phyloP scores from a whole-genome alignment of 2,113 vertebrate genomes.

The Brachionichthys hirsutus region DNA sequence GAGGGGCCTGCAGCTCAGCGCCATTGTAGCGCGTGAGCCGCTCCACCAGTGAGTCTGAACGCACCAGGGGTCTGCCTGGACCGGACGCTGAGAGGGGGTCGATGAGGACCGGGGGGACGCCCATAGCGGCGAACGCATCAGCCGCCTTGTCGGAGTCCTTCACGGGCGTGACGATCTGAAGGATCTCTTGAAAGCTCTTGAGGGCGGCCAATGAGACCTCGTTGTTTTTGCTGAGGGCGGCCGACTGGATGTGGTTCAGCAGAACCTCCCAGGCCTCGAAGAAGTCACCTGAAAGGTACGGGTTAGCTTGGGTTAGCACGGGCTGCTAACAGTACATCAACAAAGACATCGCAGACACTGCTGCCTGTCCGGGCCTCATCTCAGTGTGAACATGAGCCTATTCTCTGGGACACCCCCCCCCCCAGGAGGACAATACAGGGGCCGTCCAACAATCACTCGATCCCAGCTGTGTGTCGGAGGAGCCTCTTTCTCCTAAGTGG shows the following conservation, averaged over 20 bases:
- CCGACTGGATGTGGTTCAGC: conserved; percentile 97
- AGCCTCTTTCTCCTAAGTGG: background rate
- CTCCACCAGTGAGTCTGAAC: conserved; percentile 91
- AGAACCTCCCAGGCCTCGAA: conserved; percentile 97
- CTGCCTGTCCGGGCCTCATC: too few species aligned
- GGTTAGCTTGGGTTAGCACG: too few species aligned
- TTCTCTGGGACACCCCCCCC: background rate
- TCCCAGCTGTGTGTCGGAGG: conserved; percentile 1
- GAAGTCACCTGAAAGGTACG: conserved; percentile 85
- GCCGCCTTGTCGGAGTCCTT: conserved; percentile 88
- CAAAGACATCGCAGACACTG: too few species aligned
- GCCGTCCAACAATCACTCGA: background rate
- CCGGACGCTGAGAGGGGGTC: conserved; percentile 84
- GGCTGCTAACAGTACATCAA: too few species aligned
- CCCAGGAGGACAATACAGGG: background rate
- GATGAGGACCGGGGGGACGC: conserved; percentile 82
- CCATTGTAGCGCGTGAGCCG: conserved; percentile 82
- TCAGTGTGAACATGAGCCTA: background rate
- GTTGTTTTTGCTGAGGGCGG: conserved; percentile 97
- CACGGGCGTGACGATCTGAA: conserved; percentile 92
- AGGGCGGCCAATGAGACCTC: conserved; percentile 97
- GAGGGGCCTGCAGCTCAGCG: conserved; percentile 66
- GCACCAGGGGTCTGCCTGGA: conserved; percentile 85
- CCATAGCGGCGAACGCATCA: conserved; percentile 81
- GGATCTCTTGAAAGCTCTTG: conserved; percentile 98